Base-by-base conservation (phyloP, 1,140 invertebrate species). In the Calephelis nemesis region DNA sequence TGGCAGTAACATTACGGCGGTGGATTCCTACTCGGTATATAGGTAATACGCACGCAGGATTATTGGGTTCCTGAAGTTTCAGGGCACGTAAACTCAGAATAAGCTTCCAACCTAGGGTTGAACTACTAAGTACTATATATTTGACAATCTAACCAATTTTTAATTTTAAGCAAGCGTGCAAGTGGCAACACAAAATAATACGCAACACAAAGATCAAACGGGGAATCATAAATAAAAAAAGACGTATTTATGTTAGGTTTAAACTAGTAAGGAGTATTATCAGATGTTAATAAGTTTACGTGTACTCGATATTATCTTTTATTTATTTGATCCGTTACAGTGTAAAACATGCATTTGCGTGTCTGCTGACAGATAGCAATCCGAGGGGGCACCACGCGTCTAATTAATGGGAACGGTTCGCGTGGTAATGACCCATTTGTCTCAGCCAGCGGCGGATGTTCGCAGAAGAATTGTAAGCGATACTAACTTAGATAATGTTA, bases 391-490 rank as follows among this genome's bases (percentile, higher is more conserved):
- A 79, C 74, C 19, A 83, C 80, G 84, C 80, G 81, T 82, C 80
- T 86, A 86, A 88, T 86, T 87, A 85, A 88, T 85, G 83, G 77
- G 70, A 71, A 70, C 68, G 71, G 74, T 81, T 88, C 78, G 86
- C 86, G 86, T 88, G 86, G 70, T 78, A 81, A 77, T 79, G 75
- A 76, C 74, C 79, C 86, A 88, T 85, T 88, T 85, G 81, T 88
- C 80, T 83, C 73, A 65, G 69, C 70, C 65, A 67, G 63, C 67
- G 82, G 83, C 84, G 83, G 84, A 88, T 84, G 83, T 75, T 70
- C 81, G 79, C 80, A 81, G 82, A 85, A 85, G 83, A 85, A 82
- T 84, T 81, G 83, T 84, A 82, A 83, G 82, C 83, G 82, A 84
- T 87, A 85, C 81, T 82, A 81, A 85, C 84, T 80, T 81, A 79